phyloP scores from a whole-genome alignment of 2,888 invertebrate species.

The Morinoia aosen region DNA sequence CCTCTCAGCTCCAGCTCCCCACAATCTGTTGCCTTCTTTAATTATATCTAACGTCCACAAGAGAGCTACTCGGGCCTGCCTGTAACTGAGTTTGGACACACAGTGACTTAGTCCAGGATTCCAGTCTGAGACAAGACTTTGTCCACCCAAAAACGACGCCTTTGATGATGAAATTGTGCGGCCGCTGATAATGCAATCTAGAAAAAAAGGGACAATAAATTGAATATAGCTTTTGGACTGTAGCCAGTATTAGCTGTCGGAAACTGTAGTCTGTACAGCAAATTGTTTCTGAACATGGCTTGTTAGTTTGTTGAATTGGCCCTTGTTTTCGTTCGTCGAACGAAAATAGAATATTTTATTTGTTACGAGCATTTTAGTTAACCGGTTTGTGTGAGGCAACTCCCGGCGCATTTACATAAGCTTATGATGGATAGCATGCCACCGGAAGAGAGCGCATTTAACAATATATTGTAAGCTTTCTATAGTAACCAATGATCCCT shows the following conservation, averaged over 20 bases:
- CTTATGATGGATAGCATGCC: not conserved
- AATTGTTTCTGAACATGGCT: not conserved
- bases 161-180: not conserved
- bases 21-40: constrained; percentile 34
- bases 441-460: not conserved
- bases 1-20: not conserved
- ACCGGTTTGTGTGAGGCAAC: not conserved
- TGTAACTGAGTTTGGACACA: constrained; percentile 14
- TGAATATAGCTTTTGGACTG: not conserved
- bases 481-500: too few species aligned
- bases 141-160: not conserved
- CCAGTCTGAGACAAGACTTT: not conserved
- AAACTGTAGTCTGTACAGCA: not conserved
- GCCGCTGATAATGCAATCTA: not conserved
- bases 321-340: not conserved
- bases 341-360: not conserved
- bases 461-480: too few species aligned
- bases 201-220: not conserved
- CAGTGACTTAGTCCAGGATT: constrained; percentile 12
- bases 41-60: constrained; percentile 8
- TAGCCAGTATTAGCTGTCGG: not conserved
- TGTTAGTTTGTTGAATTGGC: not conserved
- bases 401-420: not conserved
- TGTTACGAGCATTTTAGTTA: too few species aligned
- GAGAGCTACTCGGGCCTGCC: not conserved